A percentile compares a stretch with the other conserved stretches of the same genome.
Evolutionary conservation across 2,888 invertebrate genomes (phyloP).

Genomic region (Lasius platythorax): DNA sequence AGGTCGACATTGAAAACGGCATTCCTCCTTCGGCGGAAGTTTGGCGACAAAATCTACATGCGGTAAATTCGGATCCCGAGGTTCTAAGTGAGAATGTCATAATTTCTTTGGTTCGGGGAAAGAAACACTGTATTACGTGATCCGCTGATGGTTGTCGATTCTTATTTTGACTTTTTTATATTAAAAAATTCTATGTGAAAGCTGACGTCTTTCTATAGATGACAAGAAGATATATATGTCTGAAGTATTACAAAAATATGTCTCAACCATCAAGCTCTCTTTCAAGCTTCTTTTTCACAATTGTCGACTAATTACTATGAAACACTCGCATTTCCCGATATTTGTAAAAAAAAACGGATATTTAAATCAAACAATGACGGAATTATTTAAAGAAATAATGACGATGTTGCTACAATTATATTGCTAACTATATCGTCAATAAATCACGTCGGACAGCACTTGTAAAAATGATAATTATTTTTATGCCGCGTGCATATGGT

Average conservation of each 20-base stretch:
- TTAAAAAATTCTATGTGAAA: neutral
- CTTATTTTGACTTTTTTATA: neutral
- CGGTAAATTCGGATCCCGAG: neutral
- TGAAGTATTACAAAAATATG: neutral
- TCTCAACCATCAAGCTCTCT: neutral
- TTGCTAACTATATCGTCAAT: conserved; percentile 13
- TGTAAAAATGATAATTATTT: conserved; percentile 9
- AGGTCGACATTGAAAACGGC: conserved; percentile 65
- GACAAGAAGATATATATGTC: neutral
- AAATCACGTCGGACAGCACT: neutral
- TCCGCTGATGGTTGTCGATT: neutral
- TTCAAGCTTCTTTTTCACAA: neutral
- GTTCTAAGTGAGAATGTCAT: neutral
- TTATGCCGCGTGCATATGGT: neutral
- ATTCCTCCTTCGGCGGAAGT: conserved; percentile 26
- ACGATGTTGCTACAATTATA: neutral
- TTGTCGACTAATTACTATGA: conserved; percentile 3
- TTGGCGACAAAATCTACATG: conserved; percentile 23
- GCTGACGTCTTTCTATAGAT: neutral
- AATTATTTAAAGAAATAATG: neutral
- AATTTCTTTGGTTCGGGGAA: neutral
- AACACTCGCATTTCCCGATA: neutral
- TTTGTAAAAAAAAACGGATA: neutral
- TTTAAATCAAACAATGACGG: neutral
- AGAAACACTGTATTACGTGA: neutral